phyloP scores from a whole-genome alignment of 2,113 vertebrate species.

The Thalassoma bifasciatum region DNA sequence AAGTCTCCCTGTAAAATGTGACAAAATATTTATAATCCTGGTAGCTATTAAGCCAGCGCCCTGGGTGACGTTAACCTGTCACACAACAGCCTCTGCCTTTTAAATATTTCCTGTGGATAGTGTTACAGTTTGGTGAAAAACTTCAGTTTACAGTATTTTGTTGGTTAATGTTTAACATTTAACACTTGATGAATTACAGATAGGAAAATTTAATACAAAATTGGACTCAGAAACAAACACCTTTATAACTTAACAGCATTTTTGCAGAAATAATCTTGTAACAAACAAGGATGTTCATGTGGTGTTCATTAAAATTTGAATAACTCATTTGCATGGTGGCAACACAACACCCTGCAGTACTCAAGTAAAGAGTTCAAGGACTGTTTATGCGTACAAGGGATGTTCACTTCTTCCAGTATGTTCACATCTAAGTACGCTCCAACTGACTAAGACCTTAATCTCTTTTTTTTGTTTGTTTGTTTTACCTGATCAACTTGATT shows the following conservation, averaged over 20 bases:
- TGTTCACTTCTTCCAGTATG: background rate
- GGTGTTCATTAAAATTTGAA: background rate
- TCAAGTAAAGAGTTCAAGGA: background rate
- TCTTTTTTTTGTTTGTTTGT: no score
- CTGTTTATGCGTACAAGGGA: background rate
- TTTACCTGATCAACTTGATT: constrained; percentile 96
- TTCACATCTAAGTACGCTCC: constrained; percentile 7
- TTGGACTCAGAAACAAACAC: background rate
- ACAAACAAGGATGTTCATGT: no score
- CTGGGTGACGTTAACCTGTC: background rate
- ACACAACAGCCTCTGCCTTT: constrained; percentile 22
- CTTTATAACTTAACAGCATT: background rate
- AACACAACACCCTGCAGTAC: background rate
- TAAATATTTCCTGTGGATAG: background rate
- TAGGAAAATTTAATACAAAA: no score
- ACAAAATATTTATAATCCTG: constrained; percentile 68
- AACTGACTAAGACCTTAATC: background rate
- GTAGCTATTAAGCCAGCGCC: background rate
- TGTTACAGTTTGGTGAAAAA: background rate
- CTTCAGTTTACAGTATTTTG: background rate
- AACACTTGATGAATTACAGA: background rate
- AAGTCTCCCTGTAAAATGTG: constrained; percentile 83
- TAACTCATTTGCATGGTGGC: background rate
- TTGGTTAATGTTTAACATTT: background rate
- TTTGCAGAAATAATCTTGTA: background rate